These are phyloP conservation scores for Saguinus imperator DNA, from an alignment of 2,113 vertebrate species.

Conservation along the genomic window DNA sequence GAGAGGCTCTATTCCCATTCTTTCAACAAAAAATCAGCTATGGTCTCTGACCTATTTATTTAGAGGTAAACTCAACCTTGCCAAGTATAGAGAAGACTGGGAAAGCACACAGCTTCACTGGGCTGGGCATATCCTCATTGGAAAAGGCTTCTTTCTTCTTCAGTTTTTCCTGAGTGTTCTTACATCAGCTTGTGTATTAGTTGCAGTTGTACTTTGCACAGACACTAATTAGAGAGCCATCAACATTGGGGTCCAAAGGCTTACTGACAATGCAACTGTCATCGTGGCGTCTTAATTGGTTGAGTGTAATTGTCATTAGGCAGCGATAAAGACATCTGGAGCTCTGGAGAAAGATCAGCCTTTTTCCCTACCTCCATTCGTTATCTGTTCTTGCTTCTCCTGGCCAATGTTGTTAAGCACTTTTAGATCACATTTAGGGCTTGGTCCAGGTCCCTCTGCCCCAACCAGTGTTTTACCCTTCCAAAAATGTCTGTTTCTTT, in stretches of 20 bases:
- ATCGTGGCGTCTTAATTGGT: slow-evolving; percentile 86
- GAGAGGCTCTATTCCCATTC: slow-evolving; percentile 36
- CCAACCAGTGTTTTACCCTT: slow-evolving; percentile 61
- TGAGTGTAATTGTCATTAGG: slow-evolving; percentile 87
- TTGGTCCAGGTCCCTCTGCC: slow-evolving; percentile 66
- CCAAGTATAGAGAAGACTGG: slow-evolving; percentile 33
- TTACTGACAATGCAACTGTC: slow-evolving; percentile 84
- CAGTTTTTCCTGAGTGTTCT: slow-evolving; percentile 77
- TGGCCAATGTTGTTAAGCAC: slow-evolving; percentile 68
- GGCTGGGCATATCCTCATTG: slow-evolving; percentile 43
- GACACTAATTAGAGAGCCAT: slow-evolving; percentile 85
- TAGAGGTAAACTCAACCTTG: slow-evolving; percentile 65
- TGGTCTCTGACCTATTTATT: slow-evolving; percentile 63
- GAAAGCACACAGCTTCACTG: slow-evolving; percentile 55
- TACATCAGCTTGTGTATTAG: slow-evolving; percentile 77
- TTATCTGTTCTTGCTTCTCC: slow-evolving; percentile 79
- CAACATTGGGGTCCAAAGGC: slow-evolving; percentile 83
- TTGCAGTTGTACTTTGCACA: slow-evolving; percentile 83
- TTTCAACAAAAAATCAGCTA: slow-evolving; percentile 54
- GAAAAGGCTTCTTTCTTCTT: slow-evolving; percentile 72
- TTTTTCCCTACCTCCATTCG: slow-evolving; percentile 72
- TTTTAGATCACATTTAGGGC: slow-evolving; percentile 70
- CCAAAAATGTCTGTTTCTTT: slow-evolving; percentile 74
- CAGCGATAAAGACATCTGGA: slow-evolving; percentile 87
- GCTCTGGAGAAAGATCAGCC: slow-evolving; percentile 85